These are phyloP conservation scores for Ciconia nigra DNA, from an alignment of 2,797 vertebrate genomes.

Conservation along the genomic window DNA sequence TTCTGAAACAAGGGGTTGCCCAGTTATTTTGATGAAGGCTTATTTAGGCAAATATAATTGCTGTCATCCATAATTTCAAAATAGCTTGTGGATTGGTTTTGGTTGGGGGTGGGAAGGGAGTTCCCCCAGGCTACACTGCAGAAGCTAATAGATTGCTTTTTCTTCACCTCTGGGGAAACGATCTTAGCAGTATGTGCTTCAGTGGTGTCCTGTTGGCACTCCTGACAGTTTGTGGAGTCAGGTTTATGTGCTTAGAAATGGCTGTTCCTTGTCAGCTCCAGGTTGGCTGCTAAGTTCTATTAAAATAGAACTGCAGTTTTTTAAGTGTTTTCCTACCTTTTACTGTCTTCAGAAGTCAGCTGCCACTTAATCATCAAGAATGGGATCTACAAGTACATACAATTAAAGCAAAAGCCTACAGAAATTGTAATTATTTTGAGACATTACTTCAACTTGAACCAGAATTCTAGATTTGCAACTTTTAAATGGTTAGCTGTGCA, in stretches of 20 bases:
- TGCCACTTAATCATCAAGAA: neutral
- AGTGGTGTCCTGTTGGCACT: neutral
- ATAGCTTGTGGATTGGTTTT: neutral
- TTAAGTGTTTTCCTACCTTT: neutral
- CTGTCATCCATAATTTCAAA: neutral
- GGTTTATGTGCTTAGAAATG: neutral
- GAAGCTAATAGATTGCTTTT: neutral
- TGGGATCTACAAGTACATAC: neutral
- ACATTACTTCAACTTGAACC: neutral
- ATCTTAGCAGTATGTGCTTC: neutral
- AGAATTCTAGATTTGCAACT: neutral
- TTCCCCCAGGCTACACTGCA: neutral
- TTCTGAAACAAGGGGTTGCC: neutral
- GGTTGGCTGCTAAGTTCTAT: neutral
- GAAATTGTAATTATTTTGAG: neutral
- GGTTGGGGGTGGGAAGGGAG: fast-evolving
- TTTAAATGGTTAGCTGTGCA: neutral
- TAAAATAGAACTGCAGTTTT: neutral
- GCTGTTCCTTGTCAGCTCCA: neutral
- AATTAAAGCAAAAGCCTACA: neutral
- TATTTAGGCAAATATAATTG: neutral
- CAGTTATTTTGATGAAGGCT: neutral
- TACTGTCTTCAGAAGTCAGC: neutral
- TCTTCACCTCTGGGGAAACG: fast-evolving
- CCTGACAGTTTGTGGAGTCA: neutral